Evolutionary conservation across 1,140 invertebrate species (phyloP).

Genomic region (Anoplolepis gracilipes): DNA sequence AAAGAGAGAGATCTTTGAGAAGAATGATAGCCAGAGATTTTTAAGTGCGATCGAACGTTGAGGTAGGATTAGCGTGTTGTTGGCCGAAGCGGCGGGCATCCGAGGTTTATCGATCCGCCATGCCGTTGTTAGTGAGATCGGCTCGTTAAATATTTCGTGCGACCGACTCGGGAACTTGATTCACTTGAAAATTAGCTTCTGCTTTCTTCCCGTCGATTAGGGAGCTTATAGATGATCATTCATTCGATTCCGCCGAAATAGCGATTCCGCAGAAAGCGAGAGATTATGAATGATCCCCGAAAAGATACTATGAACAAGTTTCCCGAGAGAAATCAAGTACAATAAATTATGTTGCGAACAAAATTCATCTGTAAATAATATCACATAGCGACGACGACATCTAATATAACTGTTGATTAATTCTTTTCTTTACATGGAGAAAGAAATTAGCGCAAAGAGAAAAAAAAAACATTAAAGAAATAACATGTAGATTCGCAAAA

Average conservation of each 20-base stretch:
- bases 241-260: background rate
- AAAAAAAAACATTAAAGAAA: constrained; percentile 8
- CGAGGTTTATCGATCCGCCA: constrained; percentile 56
- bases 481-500: background rate
- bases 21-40: constrained; percentile 49
- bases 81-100: constrained; percentile 50
- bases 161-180: constrained; percentile 57
- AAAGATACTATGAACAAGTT: constrained; percentile 66
- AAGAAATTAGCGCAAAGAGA: background rate
- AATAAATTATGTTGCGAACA: constrained; percentile 57
- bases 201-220: background rate
- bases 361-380: constrained; percentile 65
- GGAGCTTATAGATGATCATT: background rate
- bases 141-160: constrained; percentile 53
- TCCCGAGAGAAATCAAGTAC: constrained; percentile 62
- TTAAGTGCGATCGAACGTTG: constrained; percentile 58
- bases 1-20: constrained; percentile 42
- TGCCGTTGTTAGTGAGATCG: constrained; percentile 51
- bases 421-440: constrained; percentile 14
- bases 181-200: constrained; percentile 23
- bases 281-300: background rate
- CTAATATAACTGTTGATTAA: constrained; percentile 54
- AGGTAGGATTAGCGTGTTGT: constrained; percentile 68
- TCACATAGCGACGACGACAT: constrained; percentile 53
- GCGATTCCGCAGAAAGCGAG: background rate